phyloP scores from a whole-genome alignment of 1,140 invertebrate genomes.

The Lutraria rhynchaena region DNA sequence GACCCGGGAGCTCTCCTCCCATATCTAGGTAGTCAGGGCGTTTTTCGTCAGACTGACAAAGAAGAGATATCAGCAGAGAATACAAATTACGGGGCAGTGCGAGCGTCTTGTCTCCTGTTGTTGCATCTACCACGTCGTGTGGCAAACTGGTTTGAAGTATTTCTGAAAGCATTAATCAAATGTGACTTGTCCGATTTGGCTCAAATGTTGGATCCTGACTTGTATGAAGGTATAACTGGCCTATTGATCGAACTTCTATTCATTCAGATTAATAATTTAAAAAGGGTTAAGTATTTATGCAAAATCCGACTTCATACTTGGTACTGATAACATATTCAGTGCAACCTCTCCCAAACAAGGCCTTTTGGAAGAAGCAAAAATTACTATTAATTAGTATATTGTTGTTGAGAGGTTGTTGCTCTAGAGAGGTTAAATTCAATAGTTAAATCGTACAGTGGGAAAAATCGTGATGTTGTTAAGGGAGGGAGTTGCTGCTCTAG shows the following conservation, averaged over 20 bases:
- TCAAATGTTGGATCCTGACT: constrained; percentile 11
- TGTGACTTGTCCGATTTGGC: background rate
- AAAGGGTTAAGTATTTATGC: too few relatives aligned
- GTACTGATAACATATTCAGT: background rate
- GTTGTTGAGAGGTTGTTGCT: background rate
- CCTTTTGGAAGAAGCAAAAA: background rate
- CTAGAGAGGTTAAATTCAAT: too few relatives aligned
- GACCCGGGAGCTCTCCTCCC: background rate
- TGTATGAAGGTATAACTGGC: constrained; percentile 4
- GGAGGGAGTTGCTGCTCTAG: too few relatives aligned
- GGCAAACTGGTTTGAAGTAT: background rate
- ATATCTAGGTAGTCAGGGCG: background rate
- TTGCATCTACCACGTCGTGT: constrained; percentile 7
- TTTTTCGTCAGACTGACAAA: background rate
- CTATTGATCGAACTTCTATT: too few relatives aligned
- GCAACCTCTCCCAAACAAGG: background rate
- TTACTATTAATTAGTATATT: background rate
- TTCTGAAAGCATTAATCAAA: background rate
- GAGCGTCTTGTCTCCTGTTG: background rate
- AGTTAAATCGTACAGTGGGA: too few relatives aligned
- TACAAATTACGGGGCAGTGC: background rate
- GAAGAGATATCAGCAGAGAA: constrained; percentile 6
- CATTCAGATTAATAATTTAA: too few relatives aligned
- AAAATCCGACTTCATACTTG: background rate
- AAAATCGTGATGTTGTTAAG: too few relatives aligned